Evolutionary conservation across 2,797 vertebrate genomes (phyloP).

Genomic region (Australoheros facetus): DNA sequence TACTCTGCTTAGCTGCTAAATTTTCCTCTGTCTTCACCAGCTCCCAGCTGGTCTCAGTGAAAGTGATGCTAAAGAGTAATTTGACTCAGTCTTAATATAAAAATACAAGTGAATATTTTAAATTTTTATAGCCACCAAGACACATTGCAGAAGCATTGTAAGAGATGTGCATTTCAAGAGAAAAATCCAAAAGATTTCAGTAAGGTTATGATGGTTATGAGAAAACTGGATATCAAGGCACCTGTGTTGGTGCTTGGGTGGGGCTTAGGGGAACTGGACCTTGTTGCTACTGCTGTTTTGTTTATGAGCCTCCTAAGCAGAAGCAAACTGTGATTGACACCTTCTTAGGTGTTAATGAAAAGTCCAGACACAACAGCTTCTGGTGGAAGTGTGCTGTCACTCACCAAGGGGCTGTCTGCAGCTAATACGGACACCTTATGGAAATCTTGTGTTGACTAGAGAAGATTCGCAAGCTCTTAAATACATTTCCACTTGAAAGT

Average conservation of each 20-base stretch:
- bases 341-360: conserved; percentile 79
- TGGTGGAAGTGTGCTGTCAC: conserved; percentile 54
- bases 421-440: conserved; percentile 23
- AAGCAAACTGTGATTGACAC: conserved; percentile 70
- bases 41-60: neutral
- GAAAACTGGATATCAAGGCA: conserved; percentile 7
- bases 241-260: neutral
- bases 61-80: neutral
- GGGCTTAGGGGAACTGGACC: conserved; percentile 26
- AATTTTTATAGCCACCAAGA: neutral
- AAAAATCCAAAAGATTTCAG: neutral
- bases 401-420: conserved; percentile 24
- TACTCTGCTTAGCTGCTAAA: neutral
- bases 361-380: conserved; percentile 57
- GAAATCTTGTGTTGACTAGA: conserved; percentile 20
- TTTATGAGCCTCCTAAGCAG: conserved; percentile 61
- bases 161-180: neutral
- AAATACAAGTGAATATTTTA: neutral
- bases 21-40: neutral
- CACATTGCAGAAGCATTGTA: neutral
- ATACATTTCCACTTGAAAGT: conserved; percentile 17
- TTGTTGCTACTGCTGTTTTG: conserved; percentile 56
- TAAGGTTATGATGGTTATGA: neutral
- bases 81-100: neutral
- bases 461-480: conserved; percentile 3